A percentile compares a stretch with the other conserved stretches of the same genome.
Conservation (phyloP, 92 coral and sea anemone genomes). For the Zoanthus solanderi region DNA sequence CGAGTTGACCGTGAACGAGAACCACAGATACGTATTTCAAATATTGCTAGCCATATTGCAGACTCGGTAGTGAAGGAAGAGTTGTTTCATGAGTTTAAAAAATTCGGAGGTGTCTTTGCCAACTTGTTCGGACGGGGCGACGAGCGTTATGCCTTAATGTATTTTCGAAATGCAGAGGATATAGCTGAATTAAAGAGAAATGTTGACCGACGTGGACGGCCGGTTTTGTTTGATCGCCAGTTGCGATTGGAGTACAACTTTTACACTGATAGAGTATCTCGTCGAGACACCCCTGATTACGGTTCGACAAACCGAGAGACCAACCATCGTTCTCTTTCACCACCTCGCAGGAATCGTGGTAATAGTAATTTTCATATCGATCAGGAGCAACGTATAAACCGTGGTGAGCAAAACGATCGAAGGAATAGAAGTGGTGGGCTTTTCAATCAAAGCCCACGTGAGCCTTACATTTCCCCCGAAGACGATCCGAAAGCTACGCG, state of each 20-base stretch:
- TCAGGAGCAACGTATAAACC: constrained; percentile 74
- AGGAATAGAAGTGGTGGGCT: constrained; percentile 70
- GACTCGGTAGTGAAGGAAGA: constrained; percentile 92
- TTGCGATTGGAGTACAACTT: constrained; percentile 82
- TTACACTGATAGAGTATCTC: constrained; percentile 81
- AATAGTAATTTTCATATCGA: constrained; percentile 74
- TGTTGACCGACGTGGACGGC: constrained; percentile 93
- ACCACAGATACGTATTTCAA: constrained; percentile 91
- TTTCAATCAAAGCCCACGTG: constrained; percentile 63
- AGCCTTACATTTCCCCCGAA: constrained; percentile 82
- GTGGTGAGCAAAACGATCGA: constrained; percentile 80
- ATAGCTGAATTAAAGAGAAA: constrained; percentile 93
- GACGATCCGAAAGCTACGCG: constrained; percentile 99
- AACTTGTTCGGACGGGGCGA: constrained; percentile 96
- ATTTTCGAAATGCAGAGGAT: constrained; percentile 95
- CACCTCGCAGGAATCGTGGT: constrained; percentile 83
- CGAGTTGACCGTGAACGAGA: constrained; percentile 89
- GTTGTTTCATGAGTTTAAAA: constrained; percentile 97
- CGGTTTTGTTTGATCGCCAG: constrained; percentile 88
- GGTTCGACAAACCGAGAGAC: constrained; percentile 82
- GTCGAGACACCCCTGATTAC: constrained; percentile 77
- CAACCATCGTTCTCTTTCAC: constrained; percentile 78
- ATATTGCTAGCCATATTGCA: constrained; percentile 86
- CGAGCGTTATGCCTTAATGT: constrained; percentile 98
- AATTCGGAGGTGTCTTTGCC: constrained; percentile 91